Evolutionary conservation across 2,113 vertebrate genomes (phyloP), one percentile per base, ranked within the genome.

Genomic region (Brevimyrus niger): DNA sequence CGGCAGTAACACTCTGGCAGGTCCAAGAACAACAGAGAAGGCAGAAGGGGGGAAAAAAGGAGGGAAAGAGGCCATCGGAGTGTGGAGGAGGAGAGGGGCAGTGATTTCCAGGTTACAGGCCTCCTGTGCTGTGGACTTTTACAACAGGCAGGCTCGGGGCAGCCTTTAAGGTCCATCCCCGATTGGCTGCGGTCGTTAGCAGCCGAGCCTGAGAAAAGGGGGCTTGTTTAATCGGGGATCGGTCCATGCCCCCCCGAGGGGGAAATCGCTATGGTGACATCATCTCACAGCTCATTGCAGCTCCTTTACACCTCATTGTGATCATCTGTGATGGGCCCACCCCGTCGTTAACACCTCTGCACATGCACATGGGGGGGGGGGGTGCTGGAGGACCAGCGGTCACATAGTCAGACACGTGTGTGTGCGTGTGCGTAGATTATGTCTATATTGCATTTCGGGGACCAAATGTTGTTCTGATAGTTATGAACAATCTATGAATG

Each of bases 271-370:
- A 47, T 42, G 87, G 89, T 84, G 88, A 92, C 88, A 88, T 92
- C 90, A 83, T 76, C 48, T 87, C 88, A 42, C 65, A 88, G 86
- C 80, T 89, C 87, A 86, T 89, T 92, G 90, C 90, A 93, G 86
- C 58, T 93, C 85, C 88, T 90, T 92, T 93, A 87, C 92, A 92
- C 87, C 83, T 90, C 53, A 92, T 73, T 87, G 86, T 89, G 51
- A 89, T 91, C 88, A 89, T 89, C 84, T 90, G 38, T 80, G 83
- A 86, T 86, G 44, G 65, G 38, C 69, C 17, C 65, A 55, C 90
- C 76, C 89, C 35, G 27, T 90, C 88, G 53, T 90, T 89, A 89
- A 73, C 91, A 88, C 88, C 85, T 91, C 88, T 47, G 76, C 89
- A 84, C 13, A 21, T 58, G 61, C 61, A 31, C 61, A 13, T 21